Base-by-base conservation (phyloP, 2,888 invertebrate genomes). In the Acanthosoma haemorrhoidale region DNA sequence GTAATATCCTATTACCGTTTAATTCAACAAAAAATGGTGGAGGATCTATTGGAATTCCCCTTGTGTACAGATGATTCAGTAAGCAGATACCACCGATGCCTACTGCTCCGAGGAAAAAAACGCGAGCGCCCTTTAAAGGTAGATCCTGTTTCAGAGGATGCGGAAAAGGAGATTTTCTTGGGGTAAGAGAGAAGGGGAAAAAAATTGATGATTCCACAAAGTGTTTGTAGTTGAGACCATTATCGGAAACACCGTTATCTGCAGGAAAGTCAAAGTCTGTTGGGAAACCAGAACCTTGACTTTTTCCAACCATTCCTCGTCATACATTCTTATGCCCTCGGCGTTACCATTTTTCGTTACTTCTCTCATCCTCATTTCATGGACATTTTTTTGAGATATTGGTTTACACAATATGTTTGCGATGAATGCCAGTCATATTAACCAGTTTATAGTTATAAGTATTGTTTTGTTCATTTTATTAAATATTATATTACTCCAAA, bases 241-340 rank as follows among this genome's bases (percentile, higher is more conserved):
- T 51, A 51, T 51, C 29, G 51, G 51, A n/a, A 25, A 16, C 25
- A n/a, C 51, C 51, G 51, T 25, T 51, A 51, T 51, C 51, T 13
- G 18, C 43, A 43, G 6, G 43, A 21, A 43, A 43, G 43, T 43
- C 51, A 25, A 51, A 51, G 51, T 51, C 51, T 51, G 25, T 51
- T 51, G 51, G 13, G 13, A 25, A 51, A 51, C 6, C 51, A 6
- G 21, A 51, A n/a, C 51, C 51, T 51, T 25, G 51, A 51, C 51
- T 51, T 51, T 51, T 51, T 51, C 51, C n/a, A 25, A 51, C 51
- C 25, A 51, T 51, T 51, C 51, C 51, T 29, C 51, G 29, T 51
- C 51, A 51, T 25, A 51, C 51, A 51, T 25, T 51, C 51, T 51
- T 51, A 25, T 51, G 25, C 25, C 29, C n/a, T 51, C 29, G 25